Evolutionary conservation across 2,113 vertebrate genomes (phyloP), one percentile per base, ranked within the genome.

Genomic region (Hippocampus barbouri): DNA sequence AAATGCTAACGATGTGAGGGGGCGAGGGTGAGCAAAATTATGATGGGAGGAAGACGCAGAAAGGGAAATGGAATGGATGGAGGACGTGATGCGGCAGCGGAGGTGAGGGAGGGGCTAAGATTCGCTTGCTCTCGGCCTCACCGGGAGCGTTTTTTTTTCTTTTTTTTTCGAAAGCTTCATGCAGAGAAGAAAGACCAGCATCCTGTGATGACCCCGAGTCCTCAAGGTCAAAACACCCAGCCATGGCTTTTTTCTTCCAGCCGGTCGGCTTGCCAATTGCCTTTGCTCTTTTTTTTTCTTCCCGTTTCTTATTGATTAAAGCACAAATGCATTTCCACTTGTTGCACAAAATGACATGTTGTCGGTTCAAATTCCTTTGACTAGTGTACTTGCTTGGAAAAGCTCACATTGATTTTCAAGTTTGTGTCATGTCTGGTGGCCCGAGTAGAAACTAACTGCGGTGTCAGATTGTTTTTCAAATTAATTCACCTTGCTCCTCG

Each of bases 1-100:
- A 99, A 99, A 99, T 99, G 97, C 96, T 97, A 98, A 99, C 94
- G 92, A 97, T 93, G 88, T 78, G 85, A 91, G 89, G 88, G 87
- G 78, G 86, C 73, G 80, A 82, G 75, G 51, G 56, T 45, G 69
- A 74, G 76, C 80, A 77, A 79, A 78, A 78, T 72, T 79, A 86
- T 70, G 78, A 76, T 77, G 79, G 79, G 67, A 79, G 80, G 78
- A 80, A 79, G 83, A 76, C 34, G 49, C 67, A 5, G 68, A 5
- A 66, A 75, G 76, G 72, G 79, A 70, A 77, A 80, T 76, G 71
- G 68, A 76, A 76, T 78, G 43, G 75, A 80, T 76, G 74, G 77
- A 83, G 83, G 82, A 87, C 75, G 47, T 68, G 79, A 70, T 54
- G 78, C 79, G 74, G 80, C 80, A 16, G 92, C 89, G 88, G 87